Evolutionary conservation across 2,113 vertebrate genomes (phyloP), one percentile per base, ranked within the genome.

Genomic region (Agapornis roseicollis): DNA sequence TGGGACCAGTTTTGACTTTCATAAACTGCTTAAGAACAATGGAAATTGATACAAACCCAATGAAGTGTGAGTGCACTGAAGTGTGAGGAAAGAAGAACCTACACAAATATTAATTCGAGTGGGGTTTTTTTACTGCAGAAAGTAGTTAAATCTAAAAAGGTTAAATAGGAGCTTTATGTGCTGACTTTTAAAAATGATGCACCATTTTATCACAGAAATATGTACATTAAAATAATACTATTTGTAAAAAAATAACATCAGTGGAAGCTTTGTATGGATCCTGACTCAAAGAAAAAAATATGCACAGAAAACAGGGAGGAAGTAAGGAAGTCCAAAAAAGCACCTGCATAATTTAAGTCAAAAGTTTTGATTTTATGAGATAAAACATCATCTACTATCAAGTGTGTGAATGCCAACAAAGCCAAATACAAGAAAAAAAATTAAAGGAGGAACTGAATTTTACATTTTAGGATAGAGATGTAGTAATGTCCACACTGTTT

Each of bases 1-100:
- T 91, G 90, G 85, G 76, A 83, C 16, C 2, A 56, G 37, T 90
- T 96, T 79, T 86, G 28, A 90, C 44, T 92, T 95, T 92, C 74
- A 92, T 68, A 46, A 92, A 65, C 33, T 90, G 24, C 22, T 61
- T 74, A 22, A 87, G 73, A 86, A 72, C 56, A 87, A 73, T 22
- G 12, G 44, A 89, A 95, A 96, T n/a, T 78, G 18, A 86, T 86
- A 84, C 4, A 93, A 90, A 93, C 78, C 90, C 44, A 86, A 39
- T 88, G 83, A 94, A 73, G 56, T 91, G 10, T 68, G 47, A 94
- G 3, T 69, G 41, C 14, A 70, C 12, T 80, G 80, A 88, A 58
- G 64, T 84, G n/a, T 68, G 70, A 64, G 10, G 15, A 88, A 80
- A 72, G 80, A 83, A 63, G 23, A 77, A 29, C 15, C 8, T 58